Percentiles rank a stretch among this genome's conserved stretches.
Evolutionary conservation across 2,113 vertebrate species (phyloP).

Genomic region (Oreochromis aureus): DNA sequence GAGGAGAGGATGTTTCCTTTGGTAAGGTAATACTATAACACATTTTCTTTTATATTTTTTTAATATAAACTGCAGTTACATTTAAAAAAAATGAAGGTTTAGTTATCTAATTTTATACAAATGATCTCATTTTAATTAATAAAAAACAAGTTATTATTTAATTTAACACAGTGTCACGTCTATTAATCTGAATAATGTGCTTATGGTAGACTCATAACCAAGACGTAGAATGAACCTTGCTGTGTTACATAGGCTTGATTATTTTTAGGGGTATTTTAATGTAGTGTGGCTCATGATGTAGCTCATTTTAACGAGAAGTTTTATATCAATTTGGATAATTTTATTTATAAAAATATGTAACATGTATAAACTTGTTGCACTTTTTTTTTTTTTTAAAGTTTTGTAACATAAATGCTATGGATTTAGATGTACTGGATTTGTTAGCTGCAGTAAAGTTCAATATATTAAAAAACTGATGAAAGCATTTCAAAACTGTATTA

Average conservation of each 20-base stretch:
- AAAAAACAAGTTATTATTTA: not conserved
- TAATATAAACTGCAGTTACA: not conserved
- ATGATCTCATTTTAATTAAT: rapidly evolving
- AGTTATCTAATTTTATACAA: not conserved
- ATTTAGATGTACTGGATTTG: not conserved
- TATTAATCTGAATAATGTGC: not conserved
- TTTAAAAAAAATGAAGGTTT: not conserved
- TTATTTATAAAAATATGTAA: not conserved
- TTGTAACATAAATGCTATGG: not conserved
- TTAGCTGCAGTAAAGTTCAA: not conserved
- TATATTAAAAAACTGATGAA: not conserved
- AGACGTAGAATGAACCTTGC: not conserved
- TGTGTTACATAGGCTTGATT: not conserved
- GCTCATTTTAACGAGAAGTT: not conserved
- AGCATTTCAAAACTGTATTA: not conserved
- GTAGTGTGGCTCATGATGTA: not conserved
- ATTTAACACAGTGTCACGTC: not conserved
- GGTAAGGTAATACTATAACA: not conserved
- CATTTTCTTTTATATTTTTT: not conserved
- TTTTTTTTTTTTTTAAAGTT: too few relatives aligned
- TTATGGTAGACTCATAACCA: not conserved
- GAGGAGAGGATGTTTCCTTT: not conserved
- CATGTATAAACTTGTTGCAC: not conserved
- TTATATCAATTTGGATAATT: not conserved
- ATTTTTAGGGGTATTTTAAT: not conserved